Percentiles rank a stretch among this genome's conserved stretches.
Evolutionary conservation across 2,888 invertebrate species (phyloP).

Genomic region (Tribolium freemani): DNA sequence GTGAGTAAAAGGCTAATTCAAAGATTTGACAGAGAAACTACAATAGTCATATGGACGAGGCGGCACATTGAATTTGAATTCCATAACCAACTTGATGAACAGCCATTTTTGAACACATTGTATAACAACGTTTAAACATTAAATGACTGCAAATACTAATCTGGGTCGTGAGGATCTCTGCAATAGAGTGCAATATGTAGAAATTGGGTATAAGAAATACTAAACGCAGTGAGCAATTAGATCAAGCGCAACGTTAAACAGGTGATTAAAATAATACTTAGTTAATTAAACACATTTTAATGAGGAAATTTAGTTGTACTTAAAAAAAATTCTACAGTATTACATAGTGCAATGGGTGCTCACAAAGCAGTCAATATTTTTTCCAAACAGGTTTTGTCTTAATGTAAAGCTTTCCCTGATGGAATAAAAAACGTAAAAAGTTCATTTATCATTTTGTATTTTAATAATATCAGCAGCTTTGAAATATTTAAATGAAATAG

Average conservation of each 20-base stretch:
- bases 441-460: neutral
- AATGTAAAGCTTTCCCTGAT: neutral
- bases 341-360: neutral
- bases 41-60: no score
- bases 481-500: neutral
- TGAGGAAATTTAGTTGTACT: no score
- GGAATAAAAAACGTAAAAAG: neutral
- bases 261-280: neutral
- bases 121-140: neutral
- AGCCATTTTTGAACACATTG: no score
- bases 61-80: no score
- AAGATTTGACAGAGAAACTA: no score
- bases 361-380: no score
- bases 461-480: neutral
- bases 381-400: neutral
- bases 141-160: neutral
- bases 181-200: neutral
- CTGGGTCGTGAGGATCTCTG: neutral
- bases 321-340: neutral
- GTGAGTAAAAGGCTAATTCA: no score
- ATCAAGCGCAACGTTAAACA: neutral
- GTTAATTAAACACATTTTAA: neutral
- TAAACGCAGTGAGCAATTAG: neutral
- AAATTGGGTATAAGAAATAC: neutral
- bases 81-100: no score